phyloP scores from a whole-genome alignment of 2,797 vertebrate species.

The Platalea minor region DNA sequence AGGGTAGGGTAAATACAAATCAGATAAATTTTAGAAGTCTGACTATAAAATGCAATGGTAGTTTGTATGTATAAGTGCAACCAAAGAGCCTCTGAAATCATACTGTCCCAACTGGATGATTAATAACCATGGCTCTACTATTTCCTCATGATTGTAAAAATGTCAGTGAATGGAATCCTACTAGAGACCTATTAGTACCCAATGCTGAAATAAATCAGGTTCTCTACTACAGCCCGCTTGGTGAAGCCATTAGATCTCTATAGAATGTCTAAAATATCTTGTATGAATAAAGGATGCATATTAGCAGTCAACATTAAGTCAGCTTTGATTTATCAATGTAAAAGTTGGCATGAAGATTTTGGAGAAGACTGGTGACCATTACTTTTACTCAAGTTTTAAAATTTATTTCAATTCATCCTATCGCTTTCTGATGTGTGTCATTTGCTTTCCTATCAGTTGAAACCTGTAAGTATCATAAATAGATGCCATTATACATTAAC shows the following conservation, averaged over 20 bases:
- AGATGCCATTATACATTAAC: not conserved
- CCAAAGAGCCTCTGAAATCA: not conserved
- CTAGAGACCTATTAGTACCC: conserved; percentile 54
- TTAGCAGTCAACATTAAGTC: not conserved
- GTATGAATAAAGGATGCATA: not conserved
- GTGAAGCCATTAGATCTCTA: not conserved
- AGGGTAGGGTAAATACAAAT: not conserved
- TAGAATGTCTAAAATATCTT: not conserved
- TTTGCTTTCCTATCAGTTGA: not conserved
- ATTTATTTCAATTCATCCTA: not conserved
- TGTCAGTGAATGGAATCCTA: conserved; percentile 62
- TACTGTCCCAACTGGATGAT: conserved; percentile 43
- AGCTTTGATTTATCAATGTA: not conserved
- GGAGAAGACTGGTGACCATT: not conserved
- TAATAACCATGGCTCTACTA: conserved; percentile 60
- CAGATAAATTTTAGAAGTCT: not conserved
- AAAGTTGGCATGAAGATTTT: not conserved
- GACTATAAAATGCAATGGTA: not conserved
- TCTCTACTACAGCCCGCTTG: not conserved
- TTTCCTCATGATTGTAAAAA: conserved; percentile 62
- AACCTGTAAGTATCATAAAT: rapidly evolving
- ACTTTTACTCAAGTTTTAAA: not conserved
- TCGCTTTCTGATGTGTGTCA: not conserved
- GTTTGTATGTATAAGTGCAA: not conserved
- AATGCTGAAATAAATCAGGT: conserved; percentile 75